Conservation (phyloP, 2,797 vertebrate species). For the Pyrocephalus nanus region DNA sequence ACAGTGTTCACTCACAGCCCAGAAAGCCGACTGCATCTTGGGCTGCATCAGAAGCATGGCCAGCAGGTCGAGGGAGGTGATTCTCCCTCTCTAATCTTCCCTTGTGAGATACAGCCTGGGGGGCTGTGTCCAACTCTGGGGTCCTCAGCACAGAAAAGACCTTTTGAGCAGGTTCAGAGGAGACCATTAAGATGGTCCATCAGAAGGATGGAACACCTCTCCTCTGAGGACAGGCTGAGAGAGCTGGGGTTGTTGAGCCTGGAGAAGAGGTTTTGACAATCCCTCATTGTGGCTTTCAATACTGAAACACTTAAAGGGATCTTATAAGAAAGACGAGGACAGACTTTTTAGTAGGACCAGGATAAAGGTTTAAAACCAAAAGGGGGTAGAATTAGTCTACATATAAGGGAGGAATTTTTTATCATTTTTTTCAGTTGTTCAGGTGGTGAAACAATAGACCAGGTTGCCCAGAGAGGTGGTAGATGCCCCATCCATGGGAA, state of each 20-base stretch:
- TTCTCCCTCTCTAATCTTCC: neutral
- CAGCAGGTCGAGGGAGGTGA: neutral
- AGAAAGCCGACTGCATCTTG: neutral
- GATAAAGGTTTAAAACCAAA: neutral
- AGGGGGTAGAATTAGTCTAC: neutral
- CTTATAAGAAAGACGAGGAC: neutral
- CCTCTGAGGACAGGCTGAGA: neutral
- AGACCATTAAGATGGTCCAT: rapidly evolving
- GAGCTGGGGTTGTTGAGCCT: neutral
- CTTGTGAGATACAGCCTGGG: neutral
- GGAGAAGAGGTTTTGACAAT: neutral
- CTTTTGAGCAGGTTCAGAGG: neutral
- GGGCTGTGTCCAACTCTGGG: rapidly evolving
- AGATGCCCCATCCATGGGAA: neutral
- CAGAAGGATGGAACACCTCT: neutral
- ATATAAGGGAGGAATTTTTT: neutral
- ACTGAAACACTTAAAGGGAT: neutral
- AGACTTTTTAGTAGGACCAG: neutral
- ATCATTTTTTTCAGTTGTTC: rapidly evolving
- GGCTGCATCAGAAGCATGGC: rapidly evolving
- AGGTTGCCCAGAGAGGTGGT: neutral
- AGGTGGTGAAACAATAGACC: neutral
- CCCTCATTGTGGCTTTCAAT: neutral
- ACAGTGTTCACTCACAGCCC: neutral
- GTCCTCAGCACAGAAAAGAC: neutral